Conservation (phyloP, 2,113 vertebrate genomes). For the Bos indicus region DNA sequence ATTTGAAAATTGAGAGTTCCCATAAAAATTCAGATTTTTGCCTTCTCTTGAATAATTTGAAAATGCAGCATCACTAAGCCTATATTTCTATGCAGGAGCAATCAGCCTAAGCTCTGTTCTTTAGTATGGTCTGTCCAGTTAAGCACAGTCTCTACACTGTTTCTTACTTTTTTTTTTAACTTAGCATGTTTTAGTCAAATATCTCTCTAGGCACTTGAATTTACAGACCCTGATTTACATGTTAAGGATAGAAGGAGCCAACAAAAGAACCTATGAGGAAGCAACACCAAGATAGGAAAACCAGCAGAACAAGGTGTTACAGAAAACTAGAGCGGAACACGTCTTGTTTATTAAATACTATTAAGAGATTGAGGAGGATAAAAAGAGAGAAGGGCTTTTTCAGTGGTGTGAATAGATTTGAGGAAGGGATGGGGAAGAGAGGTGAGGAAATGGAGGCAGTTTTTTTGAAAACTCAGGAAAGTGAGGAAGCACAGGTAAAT, state of each 20-base stretch:
- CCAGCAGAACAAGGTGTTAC: neutral
- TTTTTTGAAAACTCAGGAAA: neutral
- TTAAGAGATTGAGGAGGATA: neutral
- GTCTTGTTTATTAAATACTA: neutral
- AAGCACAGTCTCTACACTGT: neutral
- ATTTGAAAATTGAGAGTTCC: neutral
- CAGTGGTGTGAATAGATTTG: neutral
- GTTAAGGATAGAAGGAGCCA: neutral
- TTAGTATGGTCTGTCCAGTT: neutral
- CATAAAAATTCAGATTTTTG: neutral
- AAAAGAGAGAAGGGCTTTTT: neutral
- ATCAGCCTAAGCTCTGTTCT: neutral
- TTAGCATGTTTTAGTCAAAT: neutral
- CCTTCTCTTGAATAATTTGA: neutral
- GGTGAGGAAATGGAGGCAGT: neutral
- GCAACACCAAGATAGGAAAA: neutral
- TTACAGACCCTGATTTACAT: neutral
- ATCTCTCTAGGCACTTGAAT: neutral
- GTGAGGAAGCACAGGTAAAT: neutral
- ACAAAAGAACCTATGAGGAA: neutral
- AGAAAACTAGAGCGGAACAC: neutral
- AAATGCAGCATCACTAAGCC: neutral
- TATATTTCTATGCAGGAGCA: neutral
- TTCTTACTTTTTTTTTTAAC: neutral
- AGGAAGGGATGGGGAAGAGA: neutral